Evolutionary conservation across 1,140 invertebrate species (phyloP).

Genomic region (Agrypnia vestita): DNA sequence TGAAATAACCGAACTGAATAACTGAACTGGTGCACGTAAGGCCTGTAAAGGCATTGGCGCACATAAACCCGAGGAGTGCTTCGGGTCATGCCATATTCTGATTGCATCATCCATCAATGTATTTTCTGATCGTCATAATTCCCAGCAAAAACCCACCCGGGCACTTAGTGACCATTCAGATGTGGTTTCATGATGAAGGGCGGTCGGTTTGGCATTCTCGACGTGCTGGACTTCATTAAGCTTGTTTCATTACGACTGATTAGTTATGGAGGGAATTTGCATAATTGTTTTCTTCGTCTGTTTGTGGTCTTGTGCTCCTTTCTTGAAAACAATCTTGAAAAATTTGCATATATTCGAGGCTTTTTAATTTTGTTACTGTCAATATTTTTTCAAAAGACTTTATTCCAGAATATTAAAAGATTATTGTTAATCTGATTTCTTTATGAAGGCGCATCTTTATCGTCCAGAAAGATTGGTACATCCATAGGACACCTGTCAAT

Average conservation of each 20-base stretch:
- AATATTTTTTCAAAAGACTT: too few species aligned
- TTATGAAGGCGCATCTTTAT: too few species aligned
- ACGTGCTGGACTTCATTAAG: constrained; percentile 6
- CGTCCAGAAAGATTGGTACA: too few species aligned
- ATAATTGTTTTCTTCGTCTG: neutral
- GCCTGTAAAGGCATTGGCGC: too few species aligned
- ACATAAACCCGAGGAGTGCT: neutral
- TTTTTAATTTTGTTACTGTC: too few species aligned
- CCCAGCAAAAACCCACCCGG: constrained; percentile 8
- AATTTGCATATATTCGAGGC: too few species aligned
- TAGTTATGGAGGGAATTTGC: constrained; percentile 11
- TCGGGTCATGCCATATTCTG: constrained; percentile 20
- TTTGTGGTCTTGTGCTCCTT: neutral
- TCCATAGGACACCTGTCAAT: too few species aligned
- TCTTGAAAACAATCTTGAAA: too few species aligned
- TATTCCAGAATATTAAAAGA: too few species aligned
- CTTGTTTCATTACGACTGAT: constrained; percentile 7
- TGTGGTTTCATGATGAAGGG: constrained; percentile 8
- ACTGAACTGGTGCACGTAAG: too few species aligned
- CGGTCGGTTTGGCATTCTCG: constrained; percentile 4
- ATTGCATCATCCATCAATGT: constrained; percentile 40
- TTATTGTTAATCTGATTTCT: too few species aligned
- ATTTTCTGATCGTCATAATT: constrained; percentile 24
- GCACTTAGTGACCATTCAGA: constrained; percentile 11
- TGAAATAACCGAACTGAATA: too few species aligned